Evolutionary conservation across 2,113 vertebrate species (phyloP), one percentile per base, ranked within the genome.

Genomic region (Ophthalmolycus amberensis): DNA sequence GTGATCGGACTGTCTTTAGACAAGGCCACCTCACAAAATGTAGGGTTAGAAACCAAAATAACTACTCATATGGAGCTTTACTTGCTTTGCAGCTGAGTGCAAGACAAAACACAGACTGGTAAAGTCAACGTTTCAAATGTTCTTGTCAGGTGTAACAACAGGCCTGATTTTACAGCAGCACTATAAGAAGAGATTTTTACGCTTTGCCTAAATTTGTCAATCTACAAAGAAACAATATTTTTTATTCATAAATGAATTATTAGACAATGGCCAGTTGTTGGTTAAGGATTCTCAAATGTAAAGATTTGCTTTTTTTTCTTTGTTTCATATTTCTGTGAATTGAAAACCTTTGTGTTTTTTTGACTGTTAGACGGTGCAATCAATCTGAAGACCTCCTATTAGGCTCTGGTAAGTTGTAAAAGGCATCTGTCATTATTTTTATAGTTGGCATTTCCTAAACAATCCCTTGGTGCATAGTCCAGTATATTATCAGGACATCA

Each of bases 371-470:
- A 40, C 42, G 48, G 38, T 54, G 16, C n/a, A 15, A 32, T 50
- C 10, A 32, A 9, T 54, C 50, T 44, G n/a, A 73, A 38, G 22
- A 59, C 15, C 18, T 70, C 3, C 25, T 12, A 44, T 67, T 25
- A 20, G 9, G 50, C 11, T 6, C 3, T 20, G 38, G 9, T 46
- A 60, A 25, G 4, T 25, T 40, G 42, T 63, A 27, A 60, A 62
- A 70, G 6, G 54, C 56, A 63, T 79, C 58, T 52, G 58, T 29
- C 44, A 32, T 38, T 71, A 56, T 42, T 52, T 52, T 54, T 50
- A 52, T 9, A 52, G 46, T 48, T 6, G 46, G 22, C 52, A 29
- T 71, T 12, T 40, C 44, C 12, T 77, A 34, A 67, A 48, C 6
- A 58, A 67, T 46, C 44, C 44, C 14, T 50, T 12, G 10, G 9